Percentiles rank a stretch among this genome's conserved stretches.
phyloP scores from a whole-genome alignment of 2,113 vertebrate genomes.

The Archocentrus centrarchus region DNA sequence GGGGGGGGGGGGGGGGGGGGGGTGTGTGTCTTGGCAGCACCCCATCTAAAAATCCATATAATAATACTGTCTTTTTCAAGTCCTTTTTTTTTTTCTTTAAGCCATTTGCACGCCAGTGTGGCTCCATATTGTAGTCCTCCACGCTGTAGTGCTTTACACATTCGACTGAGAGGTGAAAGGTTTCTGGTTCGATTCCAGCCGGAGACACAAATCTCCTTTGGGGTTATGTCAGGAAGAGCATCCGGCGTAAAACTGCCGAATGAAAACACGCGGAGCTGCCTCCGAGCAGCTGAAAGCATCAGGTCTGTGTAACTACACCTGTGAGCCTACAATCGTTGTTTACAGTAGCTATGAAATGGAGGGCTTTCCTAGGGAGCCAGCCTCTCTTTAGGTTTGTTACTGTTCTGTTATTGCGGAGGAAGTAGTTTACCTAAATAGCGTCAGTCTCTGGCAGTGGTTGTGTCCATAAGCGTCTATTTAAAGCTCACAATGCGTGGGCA shows the following conservation, averaged over 20 bases:
- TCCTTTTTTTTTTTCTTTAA: no score
- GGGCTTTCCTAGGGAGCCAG: neutral
- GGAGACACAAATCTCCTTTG: neutral
- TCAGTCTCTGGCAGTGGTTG: neutral
- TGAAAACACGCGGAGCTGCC: neutral
- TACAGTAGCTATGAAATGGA: neutral
- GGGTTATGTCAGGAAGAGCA: neutral
- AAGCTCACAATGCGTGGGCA: slow-evolving; percentile 2
- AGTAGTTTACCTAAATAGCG: slow-evolving; percentile 23
- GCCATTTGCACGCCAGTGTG: no score
- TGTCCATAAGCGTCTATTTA: slow-evolving; percentile 5
- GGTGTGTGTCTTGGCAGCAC: neutral
- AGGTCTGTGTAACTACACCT: neutral
- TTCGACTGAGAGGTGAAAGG: neutral
- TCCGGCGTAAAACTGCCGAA: neutral
- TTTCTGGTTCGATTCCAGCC: neutral
- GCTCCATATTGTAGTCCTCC: neutral
- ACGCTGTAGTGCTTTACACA: neutral
- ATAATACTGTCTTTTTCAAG: neutral
- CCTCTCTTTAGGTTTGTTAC: neutral
- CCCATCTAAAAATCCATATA: neutral
- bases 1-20: no score
- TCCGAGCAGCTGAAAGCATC: neutral
- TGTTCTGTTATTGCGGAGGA: slow-evolving; percentile 11
- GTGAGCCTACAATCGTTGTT: neutral